Evolutionary conservation across 2,797 vertebrate species (phyloP).

Genomic region (Squalus acanthias): DNA sequence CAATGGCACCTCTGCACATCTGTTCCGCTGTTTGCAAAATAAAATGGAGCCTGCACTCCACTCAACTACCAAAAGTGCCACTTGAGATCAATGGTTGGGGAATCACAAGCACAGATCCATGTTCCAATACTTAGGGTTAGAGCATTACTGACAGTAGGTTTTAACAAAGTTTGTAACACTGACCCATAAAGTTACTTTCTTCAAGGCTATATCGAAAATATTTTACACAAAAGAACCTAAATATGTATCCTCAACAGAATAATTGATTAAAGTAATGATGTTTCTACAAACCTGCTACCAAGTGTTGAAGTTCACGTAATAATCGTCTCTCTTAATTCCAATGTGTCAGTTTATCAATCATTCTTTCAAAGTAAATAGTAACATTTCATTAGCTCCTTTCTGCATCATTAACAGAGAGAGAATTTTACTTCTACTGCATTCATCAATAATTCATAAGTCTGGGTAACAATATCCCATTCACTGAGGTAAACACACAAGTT

Average conservation of each 20-base stretch:
- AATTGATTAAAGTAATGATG: neutral
- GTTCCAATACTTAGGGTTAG: neutral
- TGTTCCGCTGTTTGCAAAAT: neutral
- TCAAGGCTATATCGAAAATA: neutral
- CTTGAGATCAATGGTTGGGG: neutral
- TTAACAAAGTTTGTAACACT: neutral
- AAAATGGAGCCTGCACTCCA: neutral
- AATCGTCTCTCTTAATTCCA: neutral
- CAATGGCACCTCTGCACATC: neutral
- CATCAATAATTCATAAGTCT: neutral
- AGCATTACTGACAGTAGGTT: neutral
- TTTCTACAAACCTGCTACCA: neutral
- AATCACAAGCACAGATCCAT: neutral
- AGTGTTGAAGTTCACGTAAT: neutral
- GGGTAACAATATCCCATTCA: conserved; percentile 11
- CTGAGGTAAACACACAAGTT: neutral
- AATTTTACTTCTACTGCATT: neutral
- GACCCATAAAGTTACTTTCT: neutral
- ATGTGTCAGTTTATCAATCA: neutral
- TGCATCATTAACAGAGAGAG: neutral
- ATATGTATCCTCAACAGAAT: neutral
- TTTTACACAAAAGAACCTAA: neutral
- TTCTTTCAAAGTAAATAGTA: neutral
- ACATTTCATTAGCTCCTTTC: neutral
- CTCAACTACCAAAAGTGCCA: neutral